A percentile compares a stretch with the other conserved stretches of the same genome.
phyloP scores from a whole-genome alignment of 2,113 vertebrate species.

The Amblyornis subalaris region DNA sequence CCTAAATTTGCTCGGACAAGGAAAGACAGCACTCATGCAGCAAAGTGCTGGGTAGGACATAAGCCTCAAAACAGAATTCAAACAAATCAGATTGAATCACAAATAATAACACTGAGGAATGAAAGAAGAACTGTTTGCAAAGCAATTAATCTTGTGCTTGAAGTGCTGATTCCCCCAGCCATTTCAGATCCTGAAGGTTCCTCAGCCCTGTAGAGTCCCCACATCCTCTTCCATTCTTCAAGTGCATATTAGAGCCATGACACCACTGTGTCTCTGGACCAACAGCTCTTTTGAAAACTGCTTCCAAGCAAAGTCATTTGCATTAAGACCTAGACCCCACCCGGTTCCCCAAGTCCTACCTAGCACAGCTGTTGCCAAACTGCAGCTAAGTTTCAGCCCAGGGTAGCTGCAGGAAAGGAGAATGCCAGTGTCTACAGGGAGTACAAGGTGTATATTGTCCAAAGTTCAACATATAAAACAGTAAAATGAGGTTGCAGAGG shows the following conservation, averaged over 20 bases:
- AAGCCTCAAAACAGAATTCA: slow-evolving; percentile 3
- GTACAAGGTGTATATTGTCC: not conserved
- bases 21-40: not conserved
- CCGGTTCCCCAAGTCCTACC: not conserved
- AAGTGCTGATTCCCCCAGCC: not conserved
- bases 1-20: slow-evolving; percentile 14
- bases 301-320: not conserved
- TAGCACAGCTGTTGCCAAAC: not conserved
- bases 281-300: not conserved
- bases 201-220: not conserved
- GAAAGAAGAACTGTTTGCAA: slow-evolving; percentile 17
- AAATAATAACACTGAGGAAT: not conserved
- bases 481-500: not conserved
- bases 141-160: not conserved
- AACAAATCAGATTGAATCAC: slow-evolving; percentile 5
- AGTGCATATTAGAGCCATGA: not conserved
- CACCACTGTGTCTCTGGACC: not conserved
- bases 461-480: not conserved
- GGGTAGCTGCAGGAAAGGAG: not conserved
- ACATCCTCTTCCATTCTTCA: not conserved
- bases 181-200: not conserved
- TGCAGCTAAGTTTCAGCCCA: not conserved
- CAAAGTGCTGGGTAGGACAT: not conserved
- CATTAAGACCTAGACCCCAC: not conserved
- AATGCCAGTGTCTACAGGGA: not conserved